A percentile compares a stretch with the other conserved stretches of the same genome.
phyloP scores from a whole-genome alignment of 2,888 invertebrate genomes.

The Lochmaea capreae region DNA sequence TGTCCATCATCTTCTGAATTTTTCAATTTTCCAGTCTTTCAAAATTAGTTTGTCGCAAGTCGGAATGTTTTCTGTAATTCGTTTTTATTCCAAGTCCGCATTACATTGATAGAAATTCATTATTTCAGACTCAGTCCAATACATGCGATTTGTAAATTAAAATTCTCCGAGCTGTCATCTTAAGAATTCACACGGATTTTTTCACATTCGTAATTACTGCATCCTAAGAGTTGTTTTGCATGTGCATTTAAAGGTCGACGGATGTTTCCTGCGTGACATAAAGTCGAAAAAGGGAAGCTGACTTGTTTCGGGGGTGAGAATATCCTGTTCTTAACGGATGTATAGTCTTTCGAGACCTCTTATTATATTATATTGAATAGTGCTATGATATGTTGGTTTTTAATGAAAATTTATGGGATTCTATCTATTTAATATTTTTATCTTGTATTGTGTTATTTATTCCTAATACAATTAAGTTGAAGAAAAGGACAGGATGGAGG shows the following conservation, averaged over 20 bases:
- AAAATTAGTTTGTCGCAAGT: too few species aligned
- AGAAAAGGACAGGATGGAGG: too few species aligned
- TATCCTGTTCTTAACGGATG: slow-evolving; percentile 57
- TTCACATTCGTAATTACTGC: slow-evolving; percentile 13
- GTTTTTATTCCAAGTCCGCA: too few species aligned
- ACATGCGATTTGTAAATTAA: neutral
- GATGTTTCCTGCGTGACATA: slow-evolving; percentile 48
- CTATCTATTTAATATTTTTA: too few species aligned
- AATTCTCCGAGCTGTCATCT: neutral
- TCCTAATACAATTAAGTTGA: too few species aligned
- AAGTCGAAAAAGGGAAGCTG: slow-evolving; percentile 46
- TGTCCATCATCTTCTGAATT: too few species aligned
- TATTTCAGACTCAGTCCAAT: too few species aligned
- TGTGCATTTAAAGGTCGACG: slow-evolving; percentile 42
- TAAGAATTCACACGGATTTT: slow-evolving; percentile 1
- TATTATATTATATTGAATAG: slow-evolving; percentile 20
- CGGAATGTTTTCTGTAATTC: too few species aligned
- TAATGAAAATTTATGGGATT: too few species aligned
- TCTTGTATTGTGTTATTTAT: too few species aligned
- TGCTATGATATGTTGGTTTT: neutral
- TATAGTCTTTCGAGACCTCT: slow-evolving; percentile 45
- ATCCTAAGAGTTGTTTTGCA: slow-evolving; percentile 42
- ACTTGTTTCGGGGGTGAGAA: slow-evolving; percentile 54
- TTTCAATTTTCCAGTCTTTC: too few species aligned
- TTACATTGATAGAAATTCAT: too few species aligned